phyloP scores from a whole-genome alignment of 2,113 vertebrate species.

The Paraplagusia blochii region DNA sequence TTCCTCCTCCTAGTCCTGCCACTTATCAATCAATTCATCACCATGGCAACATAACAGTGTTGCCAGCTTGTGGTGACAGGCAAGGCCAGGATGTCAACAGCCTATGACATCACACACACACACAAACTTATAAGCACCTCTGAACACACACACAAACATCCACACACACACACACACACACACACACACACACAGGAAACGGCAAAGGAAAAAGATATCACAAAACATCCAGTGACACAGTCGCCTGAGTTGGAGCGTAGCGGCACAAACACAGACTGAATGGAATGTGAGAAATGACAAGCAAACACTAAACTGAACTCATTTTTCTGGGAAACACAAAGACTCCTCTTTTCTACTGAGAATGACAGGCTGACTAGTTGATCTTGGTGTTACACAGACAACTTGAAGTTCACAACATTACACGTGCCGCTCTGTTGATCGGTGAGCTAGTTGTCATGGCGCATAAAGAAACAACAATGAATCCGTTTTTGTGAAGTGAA shows the following conservation, averaged over 20 bases:
- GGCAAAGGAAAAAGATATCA: neutral
- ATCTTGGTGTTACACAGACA: neutral
- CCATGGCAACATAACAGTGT: slow-evolving; percentile 17
- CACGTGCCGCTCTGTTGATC: slow-evolving; percentile 19
- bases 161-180: neutral
- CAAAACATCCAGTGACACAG: too few relatives aligned
- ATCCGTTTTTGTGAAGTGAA: slow-evolving; percentile 22
- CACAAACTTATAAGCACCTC: too few relatives aligned
- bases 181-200: neutral
- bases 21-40: slow-evolving; percentile 49
- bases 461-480: slow-evolving; percentile 18
- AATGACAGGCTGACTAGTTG: slow-evolving; percentile 9
- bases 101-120: slow-evolving; percentile 28
- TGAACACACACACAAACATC: neutral
- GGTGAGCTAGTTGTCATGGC: slow-evolving; percentile 25
- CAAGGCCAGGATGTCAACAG: slow-evolving; percentile 34
- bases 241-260: too few relatives aligned
- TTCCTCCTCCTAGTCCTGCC: slow-evolving; percentile 39
- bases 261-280: too few relatives aligned
- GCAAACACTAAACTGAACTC: too few relatives aligned
- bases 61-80: slow-evolving; percentile 1
- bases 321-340: too few relatives aligned
- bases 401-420: neutral
- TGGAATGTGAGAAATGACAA: too few relatives aligned
- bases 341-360: neutral